Conservation (phyloP, 2,888 invertebrate genomes). For the Seladonia tumulorum region DNA sequence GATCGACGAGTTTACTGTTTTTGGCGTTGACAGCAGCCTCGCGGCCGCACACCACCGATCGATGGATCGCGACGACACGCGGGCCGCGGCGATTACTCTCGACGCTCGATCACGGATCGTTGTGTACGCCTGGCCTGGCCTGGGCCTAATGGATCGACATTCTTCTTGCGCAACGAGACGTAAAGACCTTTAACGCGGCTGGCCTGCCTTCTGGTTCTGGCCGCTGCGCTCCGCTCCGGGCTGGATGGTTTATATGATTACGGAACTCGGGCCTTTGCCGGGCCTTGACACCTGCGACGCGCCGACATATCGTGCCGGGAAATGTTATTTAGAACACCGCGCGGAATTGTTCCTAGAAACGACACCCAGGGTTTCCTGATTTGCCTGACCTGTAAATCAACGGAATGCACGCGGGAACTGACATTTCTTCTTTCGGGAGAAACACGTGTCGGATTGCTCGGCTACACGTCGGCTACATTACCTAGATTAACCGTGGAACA, state of each 20-base stretch:
- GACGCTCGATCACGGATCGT: constrained; percentile 37
- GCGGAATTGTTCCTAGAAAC: neutral
- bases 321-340: constrained; percentile 1
- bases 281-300: constrained; percentile 70
- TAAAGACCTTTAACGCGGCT: constrained; percentile 71
- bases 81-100: constrained; percentile 37
- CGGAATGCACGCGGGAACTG: neutral
- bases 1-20: neutral
- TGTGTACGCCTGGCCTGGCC: constrained; percentile 40
- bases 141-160: constrained; percentile 70
- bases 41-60: neutral
- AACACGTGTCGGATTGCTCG: neutral
- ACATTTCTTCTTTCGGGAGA: neutral
- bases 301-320: neutral
- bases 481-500: neutral
- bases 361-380: neutral
- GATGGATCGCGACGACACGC: constrained; percentile 2
- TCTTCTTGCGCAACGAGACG: constrained; percentile 75
- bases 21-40: neutral
- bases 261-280: constrained; percentile 60
- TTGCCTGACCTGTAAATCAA: neutral
- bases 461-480: neutral
- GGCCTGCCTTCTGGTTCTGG: constrained; percentile 54
- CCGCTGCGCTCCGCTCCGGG: constrained; percentile 25
- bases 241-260: constrained; percentile 55